These are phyloP conservation scores for Agrochola litura DNA, from an alignment of 2,888 invertebrate genomes.

Conservation along the genomic window DNA sequence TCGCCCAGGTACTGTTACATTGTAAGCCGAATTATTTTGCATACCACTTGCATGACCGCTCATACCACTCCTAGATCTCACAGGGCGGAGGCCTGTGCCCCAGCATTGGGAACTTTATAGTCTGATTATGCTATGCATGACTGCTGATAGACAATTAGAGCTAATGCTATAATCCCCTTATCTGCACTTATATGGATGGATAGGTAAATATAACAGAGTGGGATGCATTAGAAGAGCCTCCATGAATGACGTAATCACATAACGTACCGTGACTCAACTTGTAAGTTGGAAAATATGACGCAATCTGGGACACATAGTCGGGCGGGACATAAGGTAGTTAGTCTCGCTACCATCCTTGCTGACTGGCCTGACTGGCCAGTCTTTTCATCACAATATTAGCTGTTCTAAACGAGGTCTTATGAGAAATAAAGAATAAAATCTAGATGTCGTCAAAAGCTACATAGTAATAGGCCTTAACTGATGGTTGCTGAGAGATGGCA, in stretches of 20 bases:
- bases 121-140: neutral
- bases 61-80: neutral
- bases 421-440: neutral
- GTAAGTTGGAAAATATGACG: neutral
- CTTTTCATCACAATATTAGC: neutral
- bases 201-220: slow-evolving; percentile 13
- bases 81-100: too few relatives aligned
- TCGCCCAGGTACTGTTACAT: too few relatives aligned
- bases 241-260: slow-evolving; percentile 16
- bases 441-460: neutral
- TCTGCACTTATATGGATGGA: slow-evolving; percentile 20
- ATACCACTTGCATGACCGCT: neutral
- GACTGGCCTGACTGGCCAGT: neutral
- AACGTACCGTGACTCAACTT: neutral
- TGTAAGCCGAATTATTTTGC: neutral
- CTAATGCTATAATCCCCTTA: slow-evolving; percentile 33
- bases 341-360: neutral
- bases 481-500: neutral
- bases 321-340: too few relatives aligned
- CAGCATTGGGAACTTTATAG: neutral
- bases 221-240: slow-evolving; percentile 11
- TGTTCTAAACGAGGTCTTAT: neutral
- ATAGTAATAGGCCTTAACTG: neutral
- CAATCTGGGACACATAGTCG: neutral
- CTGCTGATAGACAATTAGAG: slow-evolving; percentile 37